Percentiles rank a stretch among this genome's conserved stretches.
These are phyloP conservation scores for Recurvirostra avosetta DNA, from an alignment of 2,113 vertebrate species.

Conservation along the genomic window DNA sequence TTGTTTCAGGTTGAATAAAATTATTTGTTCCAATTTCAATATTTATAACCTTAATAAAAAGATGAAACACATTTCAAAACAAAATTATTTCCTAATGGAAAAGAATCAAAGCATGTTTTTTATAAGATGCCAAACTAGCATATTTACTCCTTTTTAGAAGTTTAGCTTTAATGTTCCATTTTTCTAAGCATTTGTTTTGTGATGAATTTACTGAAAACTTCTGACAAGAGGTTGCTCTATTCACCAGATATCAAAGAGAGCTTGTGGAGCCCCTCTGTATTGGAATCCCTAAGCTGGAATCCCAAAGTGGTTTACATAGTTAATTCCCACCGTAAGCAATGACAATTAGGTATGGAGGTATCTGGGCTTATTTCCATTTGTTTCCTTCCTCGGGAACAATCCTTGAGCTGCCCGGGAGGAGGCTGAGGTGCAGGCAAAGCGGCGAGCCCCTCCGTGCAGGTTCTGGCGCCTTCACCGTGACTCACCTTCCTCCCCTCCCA, in stretches of 20 bases:
- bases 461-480: neutral
- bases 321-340: rapidly evolving
- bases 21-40: neutral
- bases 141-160: neutral
- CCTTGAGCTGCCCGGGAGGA: rapidly evolving
- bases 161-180: neutral
- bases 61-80: neutral
- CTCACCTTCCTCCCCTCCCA: neutral
- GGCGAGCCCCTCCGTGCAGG: neutral
- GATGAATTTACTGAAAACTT: neutral
- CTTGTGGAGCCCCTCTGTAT: neutral
- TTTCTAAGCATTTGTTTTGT: neutral
- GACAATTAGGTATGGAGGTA: rapidly evolving
- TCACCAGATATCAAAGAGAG: neutral
- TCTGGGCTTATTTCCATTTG: neutral
- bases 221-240: neutral
- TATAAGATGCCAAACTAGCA: neutral
- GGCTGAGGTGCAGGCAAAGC: neutral
- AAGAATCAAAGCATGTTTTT: neutral
- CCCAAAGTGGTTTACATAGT: neutral
- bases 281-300: neutral
- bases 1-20: neutral
- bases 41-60: slow-evolving; percentile 12
- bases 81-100: neutral
- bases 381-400: neutral